Evolutionary conservation across 2,113 vertebrate species (phyloP), one percentile per base, ranked within the genome.

Genomic region (Centrocercus urophasianus): DNA sequence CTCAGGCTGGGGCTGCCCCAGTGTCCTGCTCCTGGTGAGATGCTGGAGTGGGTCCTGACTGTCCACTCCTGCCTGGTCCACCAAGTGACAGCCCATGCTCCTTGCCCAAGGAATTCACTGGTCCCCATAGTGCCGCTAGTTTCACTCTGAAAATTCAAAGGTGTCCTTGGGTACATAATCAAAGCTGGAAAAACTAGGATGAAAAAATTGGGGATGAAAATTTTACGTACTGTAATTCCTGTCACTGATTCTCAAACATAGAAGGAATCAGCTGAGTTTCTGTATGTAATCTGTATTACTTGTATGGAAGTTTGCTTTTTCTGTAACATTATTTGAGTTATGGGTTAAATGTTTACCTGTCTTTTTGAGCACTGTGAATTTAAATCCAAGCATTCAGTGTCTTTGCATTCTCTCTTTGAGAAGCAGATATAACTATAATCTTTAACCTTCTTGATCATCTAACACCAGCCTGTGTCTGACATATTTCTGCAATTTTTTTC

Each of bases 381-480:
- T 24, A 63, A 61, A 81, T 63, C 8, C 36, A 77, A 77, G 28
- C 36, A 61, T 87, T 60, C 36, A 11, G 30, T 38, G 25, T 6
- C 15, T 27, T 38, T 87, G 64, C 64, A 67, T 89, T 91, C 84
- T 88, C 25, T 20, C 27, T 82, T 84, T 82, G 52, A 77, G 86
- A 89, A 57, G 59, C 13, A 79, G 42, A 60, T 64, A 86, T 14
- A 90, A 42, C 50, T 84, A 8, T 69, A 89, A 71, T 75, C 38
- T 56, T 78, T 84, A 83, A 76, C 93, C 86, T 95, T 75, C 43
- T 82, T 91, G 89, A 72, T 87, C 66, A 79, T 85, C 43, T 40
- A 67, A 43, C 38, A 75, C 27, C 48, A 93, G 70, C 17, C 34
- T 89, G 11, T 75, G 32, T 45, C 66, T 90, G 61, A 67, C 43